Percentiles rank a stretch among this genome's conserved stretches.
Conservation (phyloP, 1,140 invertebrate species). For the Heliconius hermathena region DNA sequence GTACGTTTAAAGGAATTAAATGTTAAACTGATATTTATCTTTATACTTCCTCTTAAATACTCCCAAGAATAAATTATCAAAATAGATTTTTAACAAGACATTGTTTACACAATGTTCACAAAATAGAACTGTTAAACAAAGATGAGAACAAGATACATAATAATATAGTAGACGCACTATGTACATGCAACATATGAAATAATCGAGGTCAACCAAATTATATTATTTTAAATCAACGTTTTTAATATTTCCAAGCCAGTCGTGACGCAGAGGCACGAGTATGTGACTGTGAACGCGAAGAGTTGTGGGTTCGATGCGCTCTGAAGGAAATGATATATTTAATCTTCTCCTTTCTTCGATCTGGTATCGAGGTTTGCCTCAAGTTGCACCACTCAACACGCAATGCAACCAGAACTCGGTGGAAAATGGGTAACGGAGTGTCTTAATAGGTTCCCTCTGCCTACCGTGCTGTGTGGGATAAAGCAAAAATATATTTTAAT, state of each 20-base stretch:
- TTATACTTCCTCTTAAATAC: not conserved
- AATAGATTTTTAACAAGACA: not conserved
- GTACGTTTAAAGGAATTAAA: no score
- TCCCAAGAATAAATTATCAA: not conserved
- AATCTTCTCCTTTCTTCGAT: no score
- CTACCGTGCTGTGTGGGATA: no score
- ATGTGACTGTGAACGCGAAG: no score
- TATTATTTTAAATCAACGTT: constrained; percentile 12
- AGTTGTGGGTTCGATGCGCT: no score
- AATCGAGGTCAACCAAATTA: constrained; percentile 8
- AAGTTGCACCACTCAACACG: no score
- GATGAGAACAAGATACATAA: not conserved
- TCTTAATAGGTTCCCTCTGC: no score
- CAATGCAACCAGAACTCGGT: not conserved
- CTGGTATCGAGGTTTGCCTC: no score
- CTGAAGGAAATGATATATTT: no score
- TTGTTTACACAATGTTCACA: not conserved
- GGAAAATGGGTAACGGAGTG: no score
- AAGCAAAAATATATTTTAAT: not conserved
- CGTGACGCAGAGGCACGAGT: no score
- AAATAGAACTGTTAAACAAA: constrained; percentile 11
- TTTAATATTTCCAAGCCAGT: not conserved
- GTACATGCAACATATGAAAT: constrained; percentile 28
- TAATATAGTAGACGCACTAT: not conserved
- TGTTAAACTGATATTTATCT: not conserved